Evolutionary conservation across 2,113 vertebrate genomes (phyloP), one percentile per base, ranked within the genome.

Genomic region (Eurystomus gularis): DNA sequence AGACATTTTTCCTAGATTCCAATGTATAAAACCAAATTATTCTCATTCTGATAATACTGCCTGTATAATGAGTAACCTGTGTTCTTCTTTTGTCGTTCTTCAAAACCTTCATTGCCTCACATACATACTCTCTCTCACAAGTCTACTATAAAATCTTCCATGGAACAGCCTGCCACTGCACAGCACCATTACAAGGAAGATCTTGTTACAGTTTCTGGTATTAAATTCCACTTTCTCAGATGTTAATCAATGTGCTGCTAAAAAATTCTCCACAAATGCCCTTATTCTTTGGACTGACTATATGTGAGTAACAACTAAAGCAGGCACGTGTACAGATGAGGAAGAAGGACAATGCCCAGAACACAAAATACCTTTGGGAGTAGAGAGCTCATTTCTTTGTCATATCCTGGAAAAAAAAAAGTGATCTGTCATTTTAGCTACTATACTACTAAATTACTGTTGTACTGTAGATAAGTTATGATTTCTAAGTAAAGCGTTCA

Each of bases 181-280:
- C 25, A 71, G 42, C 33, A 35, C 42, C 14, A 23, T 62, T 73
- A 55, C 58, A 94, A 71, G 62, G 55, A 93, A 89, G n/a, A 83
- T 26, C 37, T 87, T 90, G 60, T 87, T 77, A 72, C 11, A 18
- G 21, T 55, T 92, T 82, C 77, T 77, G 68, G 23, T 92, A 46
- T 76, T 96, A 82, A 88, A 93, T 89, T 61, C 21, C 21, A 69
- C 18, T 96, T 87, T 88, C 73, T 90, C 46, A 58, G 86, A 96
- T 79, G 68, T 57, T 86, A 94, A 86, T 84, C 58, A 70, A 82
- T 52, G 26, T 66, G 44, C 66, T 78, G 48, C 64, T 71, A 51
- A 93, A 92, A 93, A 82, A 33, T 57, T 71, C 13, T 88, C 29
- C 52, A 35, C 44, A 68, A 70, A 66, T 65, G 49, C 35, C 40